These are phyloP conservation scores for Limonius californicus DNA, from an alignment of 1,140 invertebrate genomes.

Conservation along the genomic window DNA sequence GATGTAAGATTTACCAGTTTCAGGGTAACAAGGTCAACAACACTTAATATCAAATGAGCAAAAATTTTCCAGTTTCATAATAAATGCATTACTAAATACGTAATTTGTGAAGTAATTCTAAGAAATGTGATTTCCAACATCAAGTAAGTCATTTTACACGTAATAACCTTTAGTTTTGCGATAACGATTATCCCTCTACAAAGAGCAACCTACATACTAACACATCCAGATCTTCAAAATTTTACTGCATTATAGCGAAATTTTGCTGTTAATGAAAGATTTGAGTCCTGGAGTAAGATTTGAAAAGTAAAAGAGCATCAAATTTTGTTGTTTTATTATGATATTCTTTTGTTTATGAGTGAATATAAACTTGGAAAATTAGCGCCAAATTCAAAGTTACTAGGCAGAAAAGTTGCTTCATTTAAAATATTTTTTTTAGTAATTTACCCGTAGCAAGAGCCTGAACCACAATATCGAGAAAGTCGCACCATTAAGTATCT, in stretches of 20 bases:
- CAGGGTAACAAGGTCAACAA: conserved; percentile 24
- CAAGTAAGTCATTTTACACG: neutral
- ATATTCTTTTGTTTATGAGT: neutral
- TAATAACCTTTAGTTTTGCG: neutral
- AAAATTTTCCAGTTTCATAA: conserved; percentile 10
- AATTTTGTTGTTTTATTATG: neutral
- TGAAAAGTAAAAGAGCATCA: no score
- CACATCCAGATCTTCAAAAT: conserved; percentile 2
- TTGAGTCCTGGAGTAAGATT: neutral
- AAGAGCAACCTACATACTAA: conserved; percentile 8
- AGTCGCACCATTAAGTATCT: no score
- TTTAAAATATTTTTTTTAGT: no score
- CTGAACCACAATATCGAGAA: no score
- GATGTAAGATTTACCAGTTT: conserved; percentile 9
- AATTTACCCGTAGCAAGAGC: no score
- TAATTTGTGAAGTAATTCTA: neutral
- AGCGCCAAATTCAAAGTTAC: conserved; percentile 4
- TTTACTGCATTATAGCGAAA: neutral
- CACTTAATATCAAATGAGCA: conserved; percentile 19
- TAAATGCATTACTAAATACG: neutral
- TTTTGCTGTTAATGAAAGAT: no score
- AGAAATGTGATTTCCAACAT: neutral
- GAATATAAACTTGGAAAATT: neutral
- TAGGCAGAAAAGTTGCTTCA: no score
- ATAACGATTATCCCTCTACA: neutral